Conservation (phyloP, 2,888 invertebrate species). For the Eledone cirrhosa region DNA sequence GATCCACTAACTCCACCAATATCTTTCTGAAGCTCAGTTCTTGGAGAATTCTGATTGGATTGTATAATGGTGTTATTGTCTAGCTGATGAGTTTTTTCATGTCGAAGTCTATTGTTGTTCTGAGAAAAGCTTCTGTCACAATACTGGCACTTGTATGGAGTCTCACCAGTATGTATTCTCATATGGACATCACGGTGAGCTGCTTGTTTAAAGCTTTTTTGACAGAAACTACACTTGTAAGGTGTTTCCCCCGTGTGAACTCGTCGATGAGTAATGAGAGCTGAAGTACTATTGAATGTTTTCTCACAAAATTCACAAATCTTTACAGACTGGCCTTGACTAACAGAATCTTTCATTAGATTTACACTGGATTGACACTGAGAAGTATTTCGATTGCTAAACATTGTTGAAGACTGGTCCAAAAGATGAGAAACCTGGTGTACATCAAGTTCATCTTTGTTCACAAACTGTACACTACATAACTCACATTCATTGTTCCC, state of each 20-base stretch:
- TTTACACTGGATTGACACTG: too few species aligned
- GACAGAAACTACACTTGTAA: slow-evolving; percentile 24
- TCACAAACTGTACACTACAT: too few species aligned
- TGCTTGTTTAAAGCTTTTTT: neutral
- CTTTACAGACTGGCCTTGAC: neutral
- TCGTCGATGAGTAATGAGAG: neutral
- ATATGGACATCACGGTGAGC: slow-evolving; percentile 9
- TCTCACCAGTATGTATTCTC: slow-evolving; percentile 20
- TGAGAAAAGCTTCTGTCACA: slow-evolving; percentile 10
- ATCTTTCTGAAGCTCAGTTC: too few species aligned
- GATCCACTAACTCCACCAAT: too few species aligned
- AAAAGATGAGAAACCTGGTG: too few species aligned
- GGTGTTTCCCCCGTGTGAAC: slow-evolving; percentile 3
- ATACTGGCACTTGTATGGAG: slow-evolving; percentile 16
- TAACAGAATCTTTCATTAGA: too few species aligned
- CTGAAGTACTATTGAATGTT: slow-evolving; percentile 11
- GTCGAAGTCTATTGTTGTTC: slow-evolving; percentile 6
- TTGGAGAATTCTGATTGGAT: too few species aligned
- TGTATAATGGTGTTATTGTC: too few species aligned
- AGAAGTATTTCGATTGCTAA: too few species aligned
- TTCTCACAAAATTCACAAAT: neutral
- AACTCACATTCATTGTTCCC: too few species aligned
- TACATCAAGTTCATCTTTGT: too few species aligned
- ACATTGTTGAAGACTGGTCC: too few species aligned
- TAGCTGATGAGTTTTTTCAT: slow-evolving; percentile 1